phyloP scores from a whole-genome alignment of 2,113 vertebrate genomes.

The Pipra filicauda region DNA sequence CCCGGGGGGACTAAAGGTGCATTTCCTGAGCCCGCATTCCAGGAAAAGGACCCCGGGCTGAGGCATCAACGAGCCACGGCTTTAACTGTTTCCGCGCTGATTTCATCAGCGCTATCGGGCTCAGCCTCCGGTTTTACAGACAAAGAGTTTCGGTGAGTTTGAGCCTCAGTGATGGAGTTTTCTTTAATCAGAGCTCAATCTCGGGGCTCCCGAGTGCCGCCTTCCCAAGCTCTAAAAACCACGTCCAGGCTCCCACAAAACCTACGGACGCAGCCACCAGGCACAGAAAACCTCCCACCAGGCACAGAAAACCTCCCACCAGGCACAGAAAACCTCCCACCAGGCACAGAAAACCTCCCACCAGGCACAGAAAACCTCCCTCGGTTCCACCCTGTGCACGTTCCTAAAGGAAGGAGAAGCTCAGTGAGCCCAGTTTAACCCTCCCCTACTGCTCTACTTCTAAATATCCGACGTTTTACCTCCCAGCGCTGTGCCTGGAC shows the following conservation, averaged over 20 bases:
- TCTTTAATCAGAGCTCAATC: background rate
- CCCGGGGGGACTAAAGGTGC: rapidly evolving
- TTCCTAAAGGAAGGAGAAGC: background rate
- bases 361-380: background rate
- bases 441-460: background rate
- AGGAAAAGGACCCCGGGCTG: background rate
- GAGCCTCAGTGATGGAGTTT: background rate
- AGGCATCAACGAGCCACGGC: rapidly evolving
- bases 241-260: background rate
- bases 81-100: background rate
- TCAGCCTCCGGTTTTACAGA: background rate
- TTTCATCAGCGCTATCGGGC: background rate
- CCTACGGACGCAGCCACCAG: background rate
- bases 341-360: background rate
- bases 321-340: background rate
- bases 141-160: rapidly evolving
- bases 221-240: background rate
- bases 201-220: rapidly evolving
- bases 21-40: background rate
- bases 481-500: background rate
- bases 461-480: background rate
- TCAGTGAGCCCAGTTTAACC: background rate
- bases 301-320: background rate
- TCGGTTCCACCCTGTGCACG: background rate
- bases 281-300: background rate